phyloP scores from a whole-genome alignment of 1,140 invertebrate genomes.

The Polypedilum pembai region DNA sequence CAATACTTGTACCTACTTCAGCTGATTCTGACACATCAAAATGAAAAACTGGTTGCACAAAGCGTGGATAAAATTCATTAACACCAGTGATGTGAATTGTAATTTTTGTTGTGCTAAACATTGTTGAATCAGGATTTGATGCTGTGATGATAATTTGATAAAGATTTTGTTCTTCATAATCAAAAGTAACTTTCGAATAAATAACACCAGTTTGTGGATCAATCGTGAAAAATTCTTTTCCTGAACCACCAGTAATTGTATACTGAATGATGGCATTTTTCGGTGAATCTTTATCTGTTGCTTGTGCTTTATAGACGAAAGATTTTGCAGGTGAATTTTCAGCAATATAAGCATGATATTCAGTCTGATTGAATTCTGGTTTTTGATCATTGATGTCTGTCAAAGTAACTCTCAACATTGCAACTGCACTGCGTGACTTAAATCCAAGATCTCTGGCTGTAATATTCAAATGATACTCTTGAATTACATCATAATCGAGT shows the following conservation, averaged over 20 bases:
- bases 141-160: constrained; percentile 78
- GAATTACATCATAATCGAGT: constrained; percentile 80
- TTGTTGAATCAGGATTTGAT: constrained; percentile 75
- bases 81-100: constrained; percentile 75
- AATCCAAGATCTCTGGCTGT: constrained; percentile 82
- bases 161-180: constrained; percentile 76
- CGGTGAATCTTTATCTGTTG: constrained; percentile 82
- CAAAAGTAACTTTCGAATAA: constrained; percentile 67
- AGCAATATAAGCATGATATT: constrained; percentile 68
- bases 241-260: constrained; percentile 68
- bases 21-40: constrained; percentile 92
- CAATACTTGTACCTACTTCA: constrained; percentile 75
- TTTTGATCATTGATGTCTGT: constrained; percentile 89
- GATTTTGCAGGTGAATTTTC: constrained; percentile 75
- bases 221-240: constrained; percentile 69
- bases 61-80: constrained; percentile 89
- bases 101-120: constrained; percentile 66
- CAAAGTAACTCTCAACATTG: constrained; percentile 73
- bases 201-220: constrained; percentile 69
- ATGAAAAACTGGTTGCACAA: constrained; percentile 83
- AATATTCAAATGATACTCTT: constrained; percentile 79
- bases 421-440: constrained; percentile 61
- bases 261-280: constrained; percentile 86
- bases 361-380: constrained; percentile 67
- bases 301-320: constrained; percentile 67